phyloP scores from a whole-genome alignment of 2,888 invertebrate species.

The Amiota minor region DNA sequence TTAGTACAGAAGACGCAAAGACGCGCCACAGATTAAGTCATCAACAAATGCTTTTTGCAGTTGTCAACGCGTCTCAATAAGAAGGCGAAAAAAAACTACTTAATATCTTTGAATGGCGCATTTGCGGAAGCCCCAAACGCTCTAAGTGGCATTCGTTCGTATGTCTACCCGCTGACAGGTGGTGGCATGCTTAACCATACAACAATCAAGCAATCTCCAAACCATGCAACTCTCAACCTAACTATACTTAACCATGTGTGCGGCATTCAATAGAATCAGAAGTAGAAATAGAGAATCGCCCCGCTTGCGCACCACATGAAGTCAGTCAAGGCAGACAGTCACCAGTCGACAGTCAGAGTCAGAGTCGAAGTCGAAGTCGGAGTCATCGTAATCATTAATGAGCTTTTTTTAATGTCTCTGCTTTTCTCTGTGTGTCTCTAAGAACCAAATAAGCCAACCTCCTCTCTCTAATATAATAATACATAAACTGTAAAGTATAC shows the following conservation, averaged over 20 bases:
- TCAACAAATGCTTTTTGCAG: conserved; percentile 67
- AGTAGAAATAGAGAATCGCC: conserved; percentile 7
- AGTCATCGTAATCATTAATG: conserved; percentile 18
- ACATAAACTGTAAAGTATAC: no score
- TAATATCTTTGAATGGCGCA: conserved; percentile 9
- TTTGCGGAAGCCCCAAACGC: not conserved
- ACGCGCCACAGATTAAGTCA: conserved; percentile 63
- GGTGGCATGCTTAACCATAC: conserved; percentile 54
- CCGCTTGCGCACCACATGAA: not conserved
- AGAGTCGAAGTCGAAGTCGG: not conserved
- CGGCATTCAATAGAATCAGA: conserved; percentile 10
- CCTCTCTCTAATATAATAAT: no score
- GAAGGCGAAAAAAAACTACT: conserved; percentile 16
- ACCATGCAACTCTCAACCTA: conserved; percentile 56
- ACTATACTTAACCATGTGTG: conserved; percentile 14
- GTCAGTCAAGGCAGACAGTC: not conserved
- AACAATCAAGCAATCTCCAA: conserved; percentile 50
- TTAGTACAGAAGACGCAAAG: not conserved
- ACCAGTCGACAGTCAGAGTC: not conserved
- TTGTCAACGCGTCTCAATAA: conserved; percentile 55
- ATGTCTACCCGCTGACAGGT: conserved; percentile 41
- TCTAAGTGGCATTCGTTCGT: not conserved
- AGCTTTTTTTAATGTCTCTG: conserved; percentile 21
- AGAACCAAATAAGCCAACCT: no score
- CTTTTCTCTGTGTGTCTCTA: not conserved